Evolutionary conservation across 2,113 vertebrate genomes (phyloP).

Genomic region (Rhegmatorhina hoffmannsi): DNA sequence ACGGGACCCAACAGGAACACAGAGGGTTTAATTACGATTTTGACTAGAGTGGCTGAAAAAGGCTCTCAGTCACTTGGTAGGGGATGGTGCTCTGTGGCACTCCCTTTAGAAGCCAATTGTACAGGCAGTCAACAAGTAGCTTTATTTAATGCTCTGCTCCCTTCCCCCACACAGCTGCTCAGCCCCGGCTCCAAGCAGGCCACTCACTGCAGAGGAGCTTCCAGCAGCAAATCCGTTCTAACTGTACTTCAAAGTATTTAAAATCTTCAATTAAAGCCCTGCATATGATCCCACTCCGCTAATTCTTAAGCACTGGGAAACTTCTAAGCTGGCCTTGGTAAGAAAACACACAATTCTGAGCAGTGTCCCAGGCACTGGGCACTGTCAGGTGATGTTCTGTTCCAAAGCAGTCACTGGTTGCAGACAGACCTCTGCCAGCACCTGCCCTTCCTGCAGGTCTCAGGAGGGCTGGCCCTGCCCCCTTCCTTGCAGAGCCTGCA

Average conservation of each 20-base stretch:
- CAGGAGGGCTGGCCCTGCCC: neutral
- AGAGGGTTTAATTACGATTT: neutral
- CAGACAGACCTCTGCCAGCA: neutral
- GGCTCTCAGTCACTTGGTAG: neutral
- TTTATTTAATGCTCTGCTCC: conserved; percentile 40
- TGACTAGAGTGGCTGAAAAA: neutral
- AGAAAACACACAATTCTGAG: neutral
- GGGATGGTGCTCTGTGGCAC: neutral
- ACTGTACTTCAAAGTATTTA: neutral
- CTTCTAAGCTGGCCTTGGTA: neutral
- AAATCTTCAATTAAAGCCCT: neutral
- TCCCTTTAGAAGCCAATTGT: conserved; percentile 39
- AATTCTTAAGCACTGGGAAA: neutral
- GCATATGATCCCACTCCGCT: neutral
- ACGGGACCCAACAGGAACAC: neutral
- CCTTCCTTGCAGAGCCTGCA: neutral
- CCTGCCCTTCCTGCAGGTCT: neutral
- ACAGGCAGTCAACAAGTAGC: conserved; percentile 47
- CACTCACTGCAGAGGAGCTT: neutral
- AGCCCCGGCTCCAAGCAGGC: neutral
- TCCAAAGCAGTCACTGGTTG: neutral
- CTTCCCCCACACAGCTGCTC: conserved; percentile 52
- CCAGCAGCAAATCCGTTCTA: neutral
- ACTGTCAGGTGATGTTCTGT: neutral
- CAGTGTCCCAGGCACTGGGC: neutral